A percentile compares a stretch with the other conserved stretches of the same genome.
Conservation (phyloP, 2,113 vertebrate species). For the Elgaria multicarinata region DNA sequence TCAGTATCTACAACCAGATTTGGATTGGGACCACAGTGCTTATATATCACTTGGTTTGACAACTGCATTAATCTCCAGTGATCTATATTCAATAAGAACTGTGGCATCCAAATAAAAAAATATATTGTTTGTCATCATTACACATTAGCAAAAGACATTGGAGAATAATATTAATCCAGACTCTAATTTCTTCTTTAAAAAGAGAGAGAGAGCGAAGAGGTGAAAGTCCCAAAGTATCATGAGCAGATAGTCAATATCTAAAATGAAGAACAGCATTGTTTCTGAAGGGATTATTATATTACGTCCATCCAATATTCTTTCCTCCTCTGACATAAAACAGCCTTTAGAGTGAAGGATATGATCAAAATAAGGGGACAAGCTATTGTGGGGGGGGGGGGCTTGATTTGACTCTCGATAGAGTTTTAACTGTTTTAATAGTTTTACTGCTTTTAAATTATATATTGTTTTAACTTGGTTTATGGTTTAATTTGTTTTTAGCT, state of each 20-base stretch:
- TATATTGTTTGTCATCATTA: background rate
- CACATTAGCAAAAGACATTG: background rate
- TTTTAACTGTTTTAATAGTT: too few relatives aligned
- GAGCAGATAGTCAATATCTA: background rate
- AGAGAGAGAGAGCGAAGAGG: background rate
- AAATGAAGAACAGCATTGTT: background rate
- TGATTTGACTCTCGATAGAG: background rate
- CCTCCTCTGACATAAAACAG: background rate
- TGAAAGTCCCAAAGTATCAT: background rate
- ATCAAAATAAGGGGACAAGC: background rate
- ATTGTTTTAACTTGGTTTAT: too few relatives aligned
- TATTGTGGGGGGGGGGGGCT: too few relatives aligned
- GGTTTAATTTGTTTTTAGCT: too few relatives aligned
- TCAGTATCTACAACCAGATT: background rate
- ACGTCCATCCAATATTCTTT: background rate
- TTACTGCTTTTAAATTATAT: too few relatives aligned
- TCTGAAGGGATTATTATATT: background rate
- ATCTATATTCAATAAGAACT: background rate
- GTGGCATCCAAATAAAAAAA: background rate
- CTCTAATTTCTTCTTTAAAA: background rate
- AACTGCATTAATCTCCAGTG: background rate
- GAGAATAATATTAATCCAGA: background rate
- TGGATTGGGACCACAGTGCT: background rate
- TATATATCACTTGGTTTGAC: background rate
- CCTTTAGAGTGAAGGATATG: background rate